Base-by-base conservation (phyloP, 2,797 vertebrate species). In the Tapirus indicus region DNA sequence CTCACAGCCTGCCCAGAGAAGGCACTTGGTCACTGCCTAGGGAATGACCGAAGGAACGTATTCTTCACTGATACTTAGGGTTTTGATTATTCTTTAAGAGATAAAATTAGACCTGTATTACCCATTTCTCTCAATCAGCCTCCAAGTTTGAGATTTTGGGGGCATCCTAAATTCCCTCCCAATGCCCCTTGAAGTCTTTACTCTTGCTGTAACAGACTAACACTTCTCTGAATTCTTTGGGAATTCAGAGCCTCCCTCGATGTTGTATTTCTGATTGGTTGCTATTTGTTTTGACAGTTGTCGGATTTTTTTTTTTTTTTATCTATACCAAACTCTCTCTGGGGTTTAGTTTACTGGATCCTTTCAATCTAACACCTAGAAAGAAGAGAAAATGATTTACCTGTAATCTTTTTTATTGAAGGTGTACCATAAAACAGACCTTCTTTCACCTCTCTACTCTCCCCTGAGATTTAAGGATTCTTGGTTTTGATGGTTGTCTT, bases 271-370 rank as follows among this genome's bases (percentile, higher is more conserved):
- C 90, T 86, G 77, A 96, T 92, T 62, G 49, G 92, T 75, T 95
- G 94, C 93, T 96, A 92, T 97, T 92, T 97, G 64, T 97, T 97
- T 97, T 97, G 97, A 97, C 88, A 96, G 95, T 93, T 95, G 93
- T 91, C 13, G 0, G 96, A 75, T 75, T 83, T 94, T 93, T 97
- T 44, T n/a, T 75, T 83, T 94, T 93, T 97, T 95, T 97, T 96
- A 95, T 98, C 95, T 97, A 92, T 77, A 75, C 91, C 72, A 52
- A 88, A 89, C 82, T 96, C 82, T 96, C 97, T 97, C 95, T 96
- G 75, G 96, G 84, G 93, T 88, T 97, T 94, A 21, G 91, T 91
- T 96, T 94, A 90, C 94, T 88, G 85, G 94, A 71, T 66, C 56
- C 89, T 97, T 94, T 98, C 96, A 82, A 93, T 94, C 82, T 86